Conservation (phyloP, 2,113 vertebrate species). For the Coturnix japonica region DNA sequence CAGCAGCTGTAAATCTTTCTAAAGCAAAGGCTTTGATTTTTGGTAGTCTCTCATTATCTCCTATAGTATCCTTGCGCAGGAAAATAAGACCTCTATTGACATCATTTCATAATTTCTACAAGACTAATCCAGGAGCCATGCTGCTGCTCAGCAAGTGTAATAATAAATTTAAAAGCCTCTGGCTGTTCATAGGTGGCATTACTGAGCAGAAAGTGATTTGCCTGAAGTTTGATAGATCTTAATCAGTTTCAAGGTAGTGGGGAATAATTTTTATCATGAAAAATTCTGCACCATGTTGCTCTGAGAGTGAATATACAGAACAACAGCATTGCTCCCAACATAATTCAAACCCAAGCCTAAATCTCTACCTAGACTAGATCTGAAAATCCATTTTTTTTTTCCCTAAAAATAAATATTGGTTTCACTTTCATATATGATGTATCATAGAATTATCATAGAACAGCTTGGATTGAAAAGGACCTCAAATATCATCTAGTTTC, state of each 20-base stretch:
- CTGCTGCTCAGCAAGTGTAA: background rate
- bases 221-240: slow-evolving; percentile 32
- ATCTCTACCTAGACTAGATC: background rate
- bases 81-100: slow-evolving; percentile 38
- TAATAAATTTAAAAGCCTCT: slow-evolving; percentile 52
- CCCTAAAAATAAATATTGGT: background rate
- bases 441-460: too few relatives aligned
- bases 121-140: slow-evolving; percentile 26
- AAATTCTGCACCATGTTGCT: background rate
- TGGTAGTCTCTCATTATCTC: background rate
- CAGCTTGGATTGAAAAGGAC: too few relatives aligned
- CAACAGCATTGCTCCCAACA: background rate
- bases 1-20: slow-evolving; percentile 58
- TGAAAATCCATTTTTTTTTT: background rate
- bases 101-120: slow-evolving; percentile 46
- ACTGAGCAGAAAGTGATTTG: slow-evolving; percentile 36
- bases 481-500: too few relatives aligned
- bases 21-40: slow-evolving; percentile 37
- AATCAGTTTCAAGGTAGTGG: slow-evolving; percentile 12
- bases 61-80: background rate
- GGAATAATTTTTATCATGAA: slow-evolving; percentile 18
- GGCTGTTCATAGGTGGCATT: background rate
- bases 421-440: background rate
- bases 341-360: background rate
- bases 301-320: background rate